Conservation (phyloP, 2,888 invertebrate genomes). For the Trichacis sp. region DNA sequence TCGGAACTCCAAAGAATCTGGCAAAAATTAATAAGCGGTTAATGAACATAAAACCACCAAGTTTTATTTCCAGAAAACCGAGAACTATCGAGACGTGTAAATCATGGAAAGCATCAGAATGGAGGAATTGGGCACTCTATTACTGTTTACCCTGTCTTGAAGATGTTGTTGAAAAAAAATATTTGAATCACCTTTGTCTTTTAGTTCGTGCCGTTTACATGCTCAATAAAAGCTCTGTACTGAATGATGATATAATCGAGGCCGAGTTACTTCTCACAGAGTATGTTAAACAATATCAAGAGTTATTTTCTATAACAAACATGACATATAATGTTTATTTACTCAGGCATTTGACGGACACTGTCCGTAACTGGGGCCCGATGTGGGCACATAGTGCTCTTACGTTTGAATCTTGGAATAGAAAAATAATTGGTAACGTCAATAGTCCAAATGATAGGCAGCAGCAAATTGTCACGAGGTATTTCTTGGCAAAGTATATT, state of each 20-base stretch:
- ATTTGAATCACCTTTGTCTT: background rate
- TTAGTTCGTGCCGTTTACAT: background rate
- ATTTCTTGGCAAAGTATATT: conserved; percentile 5
- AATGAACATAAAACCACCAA: conserved; percentile 5
- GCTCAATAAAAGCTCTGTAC: background rate
- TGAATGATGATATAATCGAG: background rate
- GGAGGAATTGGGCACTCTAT: conserved; percentile 19
- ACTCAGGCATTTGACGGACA: conserved; percentile 1
- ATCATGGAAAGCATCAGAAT: conserved; percentile 12
- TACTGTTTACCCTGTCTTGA: conserved; percentile 6
- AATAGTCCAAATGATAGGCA: background rate
- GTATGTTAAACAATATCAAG: background rate
- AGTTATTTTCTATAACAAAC: background rate
- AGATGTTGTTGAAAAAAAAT: background rate
- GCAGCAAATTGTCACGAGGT: conserved; percentile 5
- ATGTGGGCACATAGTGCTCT: conserved; percentile 6
- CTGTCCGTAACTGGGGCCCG: conserved; percentile 4
- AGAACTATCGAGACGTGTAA: background rate
- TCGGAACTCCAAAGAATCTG: no score
- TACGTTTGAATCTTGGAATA: conserved; percentile 18
- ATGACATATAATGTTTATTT: conserved; percentile 17
- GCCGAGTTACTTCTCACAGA: background rate
- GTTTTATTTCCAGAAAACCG: conserved; percentile 6
- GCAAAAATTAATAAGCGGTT: background rate
- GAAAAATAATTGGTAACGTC: conserved; percentile 2